Percentiles rank a stretch among this genome's conserved stretches.
These are phyloP conservation scores for Tipula vernalis DNA, from an alignment of 2,888 invertebrate genomes.

Conservation along the genomic window DNA sequence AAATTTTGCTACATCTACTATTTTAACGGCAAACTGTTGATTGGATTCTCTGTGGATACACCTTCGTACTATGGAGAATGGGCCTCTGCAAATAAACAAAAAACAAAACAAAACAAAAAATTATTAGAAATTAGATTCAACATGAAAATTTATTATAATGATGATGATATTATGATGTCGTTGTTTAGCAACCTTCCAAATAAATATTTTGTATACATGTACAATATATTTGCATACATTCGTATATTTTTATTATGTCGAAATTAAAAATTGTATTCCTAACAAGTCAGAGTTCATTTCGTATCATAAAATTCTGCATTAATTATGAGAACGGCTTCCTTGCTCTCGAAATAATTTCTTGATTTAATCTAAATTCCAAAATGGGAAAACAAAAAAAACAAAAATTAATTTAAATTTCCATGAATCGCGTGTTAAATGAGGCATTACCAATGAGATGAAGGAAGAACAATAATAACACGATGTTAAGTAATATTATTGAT, in stretches of 20 bases:
- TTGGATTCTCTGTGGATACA: slow-evolving; percentile 90
- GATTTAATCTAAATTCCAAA: not conserved
- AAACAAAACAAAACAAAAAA: slow-evolving; percentile 21
- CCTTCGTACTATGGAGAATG: slow-evolving; percentile 89
- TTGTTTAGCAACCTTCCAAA: not conserved
- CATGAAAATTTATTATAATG: not conserved
- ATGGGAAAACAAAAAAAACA: not conserved
- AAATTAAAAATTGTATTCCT: slow-evolving; percentile 12
- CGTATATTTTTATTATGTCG: slow-evolving; percentile 11
- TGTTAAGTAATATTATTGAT: not conserved
- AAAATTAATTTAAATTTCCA: not conserved
- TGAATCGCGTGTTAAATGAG: not conserved
- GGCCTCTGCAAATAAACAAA: slow-evolving; percentile 53
- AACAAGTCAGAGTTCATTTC: not conserved
- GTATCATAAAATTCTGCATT: not conserved
- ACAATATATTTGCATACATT: too few relatives aligned
- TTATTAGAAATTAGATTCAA: not conserved
- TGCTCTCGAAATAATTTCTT: not conserved
- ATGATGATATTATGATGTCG: not conserved
- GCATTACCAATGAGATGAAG: too few relatives aligned
- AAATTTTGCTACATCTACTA: slow-evolving; percentile 95
- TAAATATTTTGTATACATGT: too few relatives aligned
- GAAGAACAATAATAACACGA: not conserved
- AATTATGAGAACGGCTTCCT: not conserved
- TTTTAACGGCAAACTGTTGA: slow-evolving; percentile 96